phyloP scores from a whole-genome alignment of 2,113 vertebrate genomes.

The Lonchura striata region DNA sequence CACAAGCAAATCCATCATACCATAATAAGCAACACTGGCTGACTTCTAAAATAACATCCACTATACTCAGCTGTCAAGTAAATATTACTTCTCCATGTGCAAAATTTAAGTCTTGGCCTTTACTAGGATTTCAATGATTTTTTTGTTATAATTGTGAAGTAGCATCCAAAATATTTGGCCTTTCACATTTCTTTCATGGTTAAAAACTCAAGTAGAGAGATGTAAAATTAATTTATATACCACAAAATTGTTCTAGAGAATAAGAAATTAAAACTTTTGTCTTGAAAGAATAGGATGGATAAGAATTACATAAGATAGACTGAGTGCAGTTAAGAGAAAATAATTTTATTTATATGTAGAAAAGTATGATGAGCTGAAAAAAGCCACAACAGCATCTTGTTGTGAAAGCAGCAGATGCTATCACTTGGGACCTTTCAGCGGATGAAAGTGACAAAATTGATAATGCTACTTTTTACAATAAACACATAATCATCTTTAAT shows the following conservation, averaged over 20 bases:
- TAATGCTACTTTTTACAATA: background rate
- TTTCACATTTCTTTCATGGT: background rate
- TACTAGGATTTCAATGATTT: background rate
- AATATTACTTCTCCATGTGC: background rate
- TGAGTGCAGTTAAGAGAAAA: background rate
- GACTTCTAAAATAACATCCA: background rate
- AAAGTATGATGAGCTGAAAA: background rate
- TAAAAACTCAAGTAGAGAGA: background rate
- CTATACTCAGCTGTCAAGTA: background rate
- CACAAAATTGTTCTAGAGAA: background rate
- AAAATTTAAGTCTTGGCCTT: background rate
- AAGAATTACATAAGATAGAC: background rate
- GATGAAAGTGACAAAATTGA: background rate
- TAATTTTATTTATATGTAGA: background rate
- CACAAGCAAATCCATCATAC: background rate
- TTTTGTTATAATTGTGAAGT: background rate
- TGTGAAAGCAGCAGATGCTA: background rate
- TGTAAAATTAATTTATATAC: background rate
- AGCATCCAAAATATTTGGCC: background rate
- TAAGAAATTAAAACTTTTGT: background rate
- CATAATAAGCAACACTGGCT: background rate
- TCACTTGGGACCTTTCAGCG: background rate
- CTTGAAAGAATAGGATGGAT: background rate
- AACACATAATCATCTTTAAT: background rate
- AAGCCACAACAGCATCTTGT: background rate